Conservation (phyloP, 2,797 vertebrate species). For the Melanotaenia parkinsoni region DNA sequence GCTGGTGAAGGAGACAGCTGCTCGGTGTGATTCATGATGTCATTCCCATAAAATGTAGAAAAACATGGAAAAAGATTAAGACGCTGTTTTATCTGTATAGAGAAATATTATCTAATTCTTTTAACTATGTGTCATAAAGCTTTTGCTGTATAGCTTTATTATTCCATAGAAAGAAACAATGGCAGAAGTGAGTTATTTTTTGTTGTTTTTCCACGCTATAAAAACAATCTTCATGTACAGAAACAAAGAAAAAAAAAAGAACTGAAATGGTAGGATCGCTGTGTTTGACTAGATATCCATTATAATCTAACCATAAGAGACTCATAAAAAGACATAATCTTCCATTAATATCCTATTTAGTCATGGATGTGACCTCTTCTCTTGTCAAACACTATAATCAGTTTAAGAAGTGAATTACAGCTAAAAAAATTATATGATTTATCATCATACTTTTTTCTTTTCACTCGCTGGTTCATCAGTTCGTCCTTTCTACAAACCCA, state of each 20-base stretch:
- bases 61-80: not conserved
- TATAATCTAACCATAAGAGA: not conserved
- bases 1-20: no score
- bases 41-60: not conserved
- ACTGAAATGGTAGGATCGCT: no score
- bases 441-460: conserved; percentile 1
- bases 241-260: no score
- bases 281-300: not conserved
- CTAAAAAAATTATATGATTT: not conserved
- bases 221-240: not conserved
- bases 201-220: not conserved
- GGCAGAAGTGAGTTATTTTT: not conserved
- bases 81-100: not conserved
- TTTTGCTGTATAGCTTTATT: not conserved
- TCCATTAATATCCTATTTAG: not conserved
- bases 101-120: not conserved
- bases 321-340: not conserved
- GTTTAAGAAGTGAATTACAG: conserved; percentile 8
- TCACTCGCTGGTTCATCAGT: conserved; percentile 8
- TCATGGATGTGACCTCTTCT: not conserved
- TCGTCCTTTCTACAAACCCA: conserved; percentile 12
- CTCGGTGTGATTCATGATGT: not conserved
- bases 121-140: not conserved
- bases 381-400: not conserved
- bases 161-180: not conserved